phyloP scores from a whole-genome alignment of 2,888 invertebrate species.

The Cyclophora albipunctata region DNA sequence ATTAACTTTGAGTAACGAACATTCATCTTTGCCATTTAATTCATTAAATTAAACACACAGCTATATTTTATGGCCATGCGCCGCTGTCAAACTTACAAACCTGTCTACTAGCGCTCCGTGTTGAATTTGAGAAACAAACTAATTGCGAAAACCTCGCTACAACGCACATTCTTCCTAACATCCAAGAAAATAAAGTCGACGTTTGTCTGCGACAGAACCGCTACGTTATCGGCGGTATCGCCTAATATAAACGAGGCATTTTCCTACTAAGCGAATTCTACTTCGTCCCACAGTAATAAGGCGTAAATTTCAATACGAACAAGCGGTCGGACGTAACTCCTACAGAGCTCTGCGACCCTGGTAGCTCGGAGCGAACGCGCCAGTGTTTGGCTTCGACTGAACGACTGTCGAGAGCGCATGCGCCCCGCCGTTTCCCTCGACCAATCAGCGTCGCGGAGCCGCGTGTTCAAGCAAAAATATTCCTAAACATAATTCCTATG shows the following conservation, averaged over 20 bases:
- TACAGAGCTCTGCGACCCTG: constrained; percentile 68
- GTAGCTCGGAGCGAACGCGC: constrained; percentile 71
- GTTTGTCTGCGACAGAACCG: constrained; percentile 25
- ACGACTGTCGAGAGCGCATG: constrained; percentile 64
- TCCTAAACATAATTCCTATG: constrained; percentile 22
- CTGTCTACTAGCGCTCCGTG: constrained; percentile 48
- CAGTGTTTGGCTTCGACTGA: constrained; percentile 70
- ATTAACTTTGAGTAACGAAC: no score
- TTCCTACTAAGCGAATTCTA: constrained; percentile 19
- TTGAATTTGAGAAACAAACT: constrained; percentile 62
- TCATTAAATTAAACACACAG: not conserved
- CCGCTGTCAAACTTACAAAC: constrained; percentile 39
- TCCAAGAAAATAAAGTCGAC: constrained; percentile 25
- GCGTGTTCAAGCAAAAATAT: constrained; percentile 37
- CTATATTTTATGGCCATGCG: constrained; percentile 20
- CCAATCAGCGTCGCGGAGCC: constrained; percentile 61
- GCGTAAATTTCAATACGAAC: constrained; percentile 21
- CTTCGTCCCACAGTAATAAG: constrained; percentile 18
- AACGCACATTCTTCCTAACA: constrained; percentile 2
- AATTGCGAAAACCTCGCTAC: constrained; percentile 30
- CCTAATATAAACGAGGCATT: constrained; percentile 38
- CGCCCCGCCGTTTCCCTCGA: constrained; percentile 57
- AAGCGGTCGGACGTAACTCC: constrained; percentile 47
- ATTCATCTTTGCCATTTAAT: not conserved
- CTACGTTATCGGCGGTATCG: constrained; percentile 57